Evolutionary conservation across 2,113 vertebrate species (phyloP).

Genomic region (cattle (Bos taurus)): ARS-UCD2.0 NC_037331.1:90784001-90784500

Average conservation of each 20-base stretch:
- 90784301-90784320: neutral
- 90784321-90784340: neutral
- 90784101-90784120: conserved; percentile 42
- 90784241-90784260: conserved; percentile 14
- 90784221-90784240: conserved; percentile 33
- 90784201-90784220: neutral
- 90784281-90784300: neutral
- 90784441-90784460: neutral
- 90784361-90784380: neutral
- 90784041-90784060: neutral
- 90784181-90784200: conserved; percentile 18
- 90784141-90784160: neutral
- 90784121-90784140: neutral
- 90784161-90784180: conserved; percentile 30
- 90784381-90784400: neutral
- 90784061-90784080: conserved; percentile 48
- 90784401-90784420: neutral
- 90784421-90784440: conserved; percentile 12
- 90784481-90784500: neutral
- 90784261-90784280: neutral
- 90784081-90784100: conserved; percentile 48
- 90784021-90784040: neutral
- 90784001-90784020: neutral
- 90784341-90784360: conserved; percentile 7
- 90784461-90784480: neutral